Base-by-base conservation (phyloP, 1,140 invertebrate species). In the Lamellibrachia luymesi region DNA sequence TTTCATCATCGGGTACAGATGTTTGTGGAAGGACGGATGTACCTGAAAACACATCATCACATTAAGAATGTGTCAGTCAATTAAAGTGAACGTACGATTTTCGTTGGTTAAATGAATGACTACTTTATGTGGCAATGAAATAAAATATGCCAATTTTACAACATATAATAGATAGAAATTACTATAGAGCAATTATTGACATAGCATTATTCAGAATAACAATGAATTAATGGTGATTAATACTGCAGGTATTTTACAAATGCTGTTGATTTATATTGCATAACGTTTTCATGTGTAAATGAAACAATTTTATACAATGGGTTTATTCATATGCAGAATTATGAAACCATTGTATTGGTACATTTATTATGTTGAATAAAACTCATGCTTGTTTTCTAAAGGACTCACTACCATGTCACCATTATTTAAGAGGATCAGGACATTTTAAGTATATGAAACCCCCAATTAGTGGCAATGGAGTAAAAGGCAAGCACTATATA, bases 1-100 rank as follows among this genome's bases (percentile, higher is more conserved):
- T 22, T 80, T 10, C 93, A 94, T 92, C 91, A 94, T 93, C 6
- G 94, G 94, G 8, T 94, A 92, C 91, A 94, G 91, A 92, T 94
- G 92, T 90, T 94, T 93, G 91, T 94, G 91, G 90, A 94, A 94
- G 25, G 93, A 52, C 52, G 94, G 93, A 49, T 90, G 49, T 25
- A 94, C 94, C 94, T 94, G 93, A 56, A 92, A 93, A 80, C 64
- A 80, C 64, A 38, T 38, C 6, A 17, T 10, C 17, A 2, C 17
- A 4, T 10, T 80, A 91, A 92, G n/a, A 93, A 49, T 49, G 25
- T 22, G 25, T 64, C 4, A 93, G n/a, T 51, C 25, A 90, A 27
- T 13, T 25, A 38, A 13, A 10, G 2, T 4, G 64, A 80, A 8
- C 64, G 25, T 17, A 17, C 64, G 38, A 38, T 38, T 38, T 38